phyloP scores from a whole-genome alignment of 2,113 vertebrate species.

The Axis porcinus region DNA sequence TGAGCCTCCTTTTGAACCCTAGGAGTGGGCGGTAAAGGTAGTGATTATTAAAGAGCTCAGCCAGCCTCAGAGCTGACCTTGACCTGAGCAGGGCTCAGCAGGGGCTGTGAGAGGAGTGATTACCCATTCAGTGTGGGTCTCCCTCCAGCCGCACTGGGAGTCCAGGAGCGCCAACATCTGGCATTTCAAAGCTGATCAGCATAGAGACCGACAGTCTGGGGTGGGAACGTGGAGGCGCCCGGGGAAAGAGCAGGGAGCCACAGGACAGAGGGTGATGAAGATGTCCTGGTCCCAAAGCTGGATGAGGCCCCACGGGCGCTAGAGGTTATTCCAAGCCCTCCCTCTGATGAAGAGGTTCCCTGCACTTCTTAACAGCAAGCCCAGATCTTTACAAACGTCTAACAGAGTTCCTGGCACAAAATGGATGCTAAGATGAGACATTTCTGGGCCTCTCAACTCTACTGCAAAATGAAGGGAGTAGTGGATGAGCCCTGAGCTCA shows the following conservation, averaged over 20 bases:
- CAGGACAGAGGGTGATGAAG: slow-evolving; percentile 48
- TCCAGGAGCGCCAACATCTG: slow-evolving; percentile 43
- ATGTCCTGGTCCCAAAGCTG: slow-evolving; percentile 30
- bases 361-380: neutral
- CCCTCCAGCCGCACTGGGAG: slow-evolving; percentile 57
- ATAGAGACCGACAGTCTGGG: slow-evolving; percentile 66
- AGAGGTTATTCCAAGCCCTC: neutral
- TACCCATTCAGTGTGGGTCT: slow-evolving; percentile 64
- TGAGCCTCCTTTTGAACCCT: slow-evolving; percentile 69
- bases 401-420: neutral
- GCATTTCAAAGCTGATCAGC: slow-evolving; percentile 65
- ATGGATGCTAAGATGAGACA: accelerated
- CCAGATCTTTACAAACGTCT: neutral
- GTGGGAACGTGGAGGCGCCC: slow-evolving; percentile 59
- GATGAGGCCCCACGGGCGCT: neutral
- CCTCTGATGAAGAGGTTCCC: accelerated
- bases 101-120: slow-evolving; percentile 64
- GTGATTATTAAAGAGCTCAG: slow-evolving; percentile 60
- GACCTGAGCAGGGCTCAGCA: slow-evolving; percentile 71
- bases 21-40: slow-evolving; percentile 60
- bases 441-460: neutral
- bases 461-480: accelerated
- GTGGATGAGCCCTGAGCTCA: accelerated
- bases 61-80: slow-evolving; percentile 73
- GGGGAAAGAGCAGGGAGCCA: slow-evolving; percentile 46